Evolutionary conservation across 2,797 vertebrate species (phyloP).

Genomic region (Hydrolagus colliei): DNA sequence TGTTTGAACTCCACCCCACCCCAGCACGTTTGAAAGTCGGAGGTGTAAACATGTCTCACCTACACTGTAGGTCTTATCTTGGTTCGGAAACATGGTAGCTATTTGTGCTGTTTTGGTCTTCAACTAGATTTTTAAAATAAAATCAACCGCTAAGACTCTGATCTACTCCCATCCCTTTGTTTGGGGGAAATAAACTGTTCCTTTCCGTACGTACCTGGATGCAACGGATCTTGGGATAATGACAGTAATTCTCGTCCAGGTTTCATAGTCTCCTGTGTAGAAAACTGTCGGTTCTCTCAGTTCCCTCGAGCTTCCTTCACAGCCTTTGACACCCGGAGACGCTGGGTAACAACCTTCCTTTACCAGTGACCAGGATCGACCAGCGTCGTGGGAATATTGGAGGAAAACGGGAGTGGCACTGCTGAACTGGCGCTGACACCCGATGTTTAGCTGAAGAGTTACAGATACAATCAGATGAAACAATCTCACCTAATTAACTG

Average conservation of each 20-base stretch:
- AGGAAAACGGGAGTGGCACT: conserved; percentile 77
- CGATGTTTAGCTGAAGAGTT: conserved; percentile 75
- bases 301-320: conserved; percentile 84
- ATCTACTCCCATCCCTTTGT: not conserved
- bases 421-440: conserved; percentile 81
- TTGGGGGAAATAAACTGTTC: fast-evolving
- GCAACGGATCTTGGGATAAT: conserved; percentile 79
- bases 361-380: conserved; percentile 84
- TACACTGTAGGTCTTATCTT: too few relatives aligned
- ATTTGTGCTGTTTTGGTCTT: too few relatives aligned
- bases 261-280: conserved; percentile 83
- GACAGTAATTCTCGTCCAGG: conserved; percentile 86
- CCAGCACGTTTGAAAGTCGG: too few relatives aligned
- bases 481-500: not conserved
- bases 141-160: too few relatives aligned
- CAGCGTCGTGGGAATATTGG: conserved; percentile 89
- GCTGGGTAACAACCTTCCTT: conserved; percentile 87
- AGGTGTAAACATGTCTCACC: too few relatives aligned
- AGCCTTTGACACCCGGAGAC: conserved; percentile 66
- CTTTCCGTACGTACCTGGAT: conserved; percentile 67
- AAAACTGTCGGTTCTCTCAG: conserved; percentile 79
- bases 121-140: too few relatives aligned
- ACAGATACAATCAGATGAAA: not conserved
- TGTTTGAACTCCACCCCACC: too few relatives aligned
- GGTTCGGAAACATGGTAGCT: too few relatives aligned